Evolutionary conservation across 2,113 vertebrate species (phyloP), one percentile per base, ranked within the genome.

Genomic region (Marcusenius ussheri): DNA sequence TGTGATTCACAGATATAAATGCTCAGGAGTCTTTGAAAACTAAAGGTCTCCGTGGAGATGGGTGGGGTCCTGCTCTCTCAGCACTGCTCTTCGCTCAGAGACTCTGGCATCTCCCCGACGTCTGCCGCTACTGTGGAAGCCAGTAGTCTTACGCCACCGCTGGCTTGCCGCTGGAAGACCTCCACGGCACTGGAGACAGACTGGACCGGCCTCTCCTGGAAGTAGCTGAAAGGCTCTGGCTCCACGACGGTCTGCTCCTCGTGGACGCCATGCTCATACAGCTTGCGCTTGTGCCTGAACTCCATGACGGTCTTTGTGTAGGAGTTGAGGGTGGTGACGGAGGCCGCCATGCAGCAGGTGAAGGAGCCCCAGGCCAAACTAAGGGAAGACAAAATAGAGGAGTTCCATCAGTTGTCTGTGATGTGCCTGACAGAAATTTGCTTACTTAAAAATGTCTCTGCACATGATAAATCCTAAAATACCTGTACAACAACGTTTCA

Each of bases 261-360:
- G 35, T 97, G 96, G 92, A 97, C 96, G 93, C 96, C 96, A 92
- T 98, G 98, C 94, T 97, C 97, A 62, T 98, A 98, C 89, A 97
- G 97, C 93, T 98, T 98, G 92, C 97, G 97, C 93, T 98, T 98
- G 96, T 98, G 97, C 66, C 97, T 96, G 96, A 99, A 99, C 95
- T 98, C 98, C n/a, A 99, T 97, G 95, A 98, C 98, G 8, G 98
- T 98, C 95, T 98, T 99, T 0, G 98, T 99, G 95, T 99, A 99
- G 87, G 98, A 98, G 96, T 99, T 99, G 93, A 99, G 95, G 10
- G 98, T 99, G 93, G 98, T 98, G 92, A 99, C 98, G 0, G 98
- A 99, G 31, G 98, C 98, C 0, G 98, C 98, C 98, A 98, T 99
- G 92, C 98, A 99, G 94, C 97, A 99, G 93, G 98, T 99, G 91